Conservation (phyloP, 2,797 vertebrate species). For the Streptopelia turtur region DNA sequence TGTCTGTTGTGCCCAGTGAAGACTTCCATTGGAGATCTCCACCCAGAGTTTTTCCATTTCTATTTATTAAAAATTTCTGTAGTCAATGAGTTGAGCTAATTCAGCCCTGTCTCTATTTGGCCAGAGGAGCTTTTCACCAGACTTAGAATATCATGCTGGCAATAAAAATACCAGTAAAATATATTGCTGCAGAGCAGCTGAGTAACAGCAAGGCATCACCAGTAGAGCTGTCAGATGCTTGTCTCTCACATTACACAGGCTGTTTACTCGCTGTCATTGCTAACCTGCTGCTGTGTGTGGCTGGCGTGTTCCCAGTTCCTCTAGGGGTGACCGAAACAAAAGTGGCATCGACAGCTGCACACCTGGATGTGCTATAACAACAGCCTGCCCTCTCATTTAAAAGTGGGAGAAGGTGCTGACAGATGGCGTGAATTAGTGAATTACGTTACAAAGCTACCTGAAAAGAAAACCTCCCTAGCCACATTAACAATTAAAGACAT, state of each 20-base stretch:
- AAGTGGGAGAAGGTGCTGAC: constrained; percentile 41
- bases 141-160: constrained; percentile 13
- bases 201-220: background rate
- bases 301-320: constrained; percentile 52
- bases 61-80: background rate
- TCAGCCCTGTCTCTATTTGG: background rate
- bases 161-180: constrained; percentile 30
- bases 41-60: background rate
- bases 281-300: constrained; percentile 17
- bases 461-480: background rate
- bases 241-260: constrained; percentile 10
- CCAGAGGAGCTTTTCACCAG: constrained; percentile 19
- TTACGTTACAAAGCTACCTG: background rate
- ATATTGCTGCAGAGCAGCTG: constrained; percentile 5
- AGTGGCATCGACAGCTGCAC: constrained; percentile 37
- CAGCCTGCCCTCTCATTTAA: constrained; percentile 25
- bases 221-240: background rate
- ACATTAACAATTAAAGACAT: constrained; percentile 43
- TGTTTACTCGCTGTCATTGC: constrained; percentile 26
- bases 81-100: background rate
- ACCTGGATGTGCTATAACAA: background rate
- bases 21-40: background rate
- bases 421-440: constrained; percentile 24
- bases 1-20: background rate
- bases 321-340: constrained; percentile 51